phyloP scores from a whole-genome alignment of 2,888 invertebrate species.

The Conomelus anceps region DNA sequence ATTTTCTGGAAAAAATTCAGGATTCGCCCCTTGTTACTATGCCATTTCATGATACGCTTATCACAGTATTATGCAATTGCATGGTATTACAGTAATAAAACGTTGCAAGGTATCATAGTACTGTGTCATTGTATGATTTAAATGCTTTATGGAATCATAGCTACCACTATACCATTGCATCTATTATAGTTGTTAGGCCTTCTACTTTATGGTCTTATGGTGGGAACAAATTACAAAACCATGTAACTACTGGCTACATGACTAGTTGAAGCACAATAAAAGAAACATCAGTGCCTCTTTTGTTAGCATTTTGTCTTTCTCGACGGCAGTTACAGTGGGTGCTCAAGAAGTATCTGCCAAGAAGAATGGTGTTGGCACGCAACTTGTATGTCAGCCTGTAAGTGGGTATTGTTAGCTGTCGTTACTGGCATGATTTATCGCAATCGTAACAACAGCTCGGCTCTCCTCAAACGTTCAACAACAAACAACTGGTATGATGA shows the following conservation, averaged over 20 bases:
- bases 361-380: not conserved
- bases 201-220: no score
- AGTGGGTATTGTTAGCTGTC: not conserved
- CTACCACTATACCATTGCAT: no score
- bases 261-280: not conserved
- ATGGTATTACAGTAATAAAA: no score
- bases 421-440: not conserved
- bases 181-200: no score
- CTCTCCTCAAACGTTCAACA: not conserved
- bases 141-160: no score
- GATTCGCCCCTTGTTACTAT: no score
- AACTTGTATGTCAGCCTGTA: not conserved
- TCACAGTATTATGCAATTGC: no score
- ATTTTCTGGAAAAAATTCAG: no score
- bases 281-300: not conserved
- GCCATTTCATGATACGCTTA: no score
- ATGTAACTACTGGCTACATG: not conserved
- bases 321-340: not conserved
- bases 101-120: no score
- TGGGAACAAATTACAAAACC: no score
- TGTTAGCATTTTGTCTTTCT: not conserved
- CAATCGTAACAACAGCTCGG: not conserved
- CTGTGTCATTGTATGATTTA: no score
- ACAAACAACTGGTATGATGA: not conserved
- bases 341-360: not conserved